Percentiles rank a stretch among this genome's conserved stretches.
These are phyloP conservation scores for Eudyptes chrysolophus DNA, from an alignment of 2,113 vertebrate genomes.

Conservation along the genomic window DNA sequence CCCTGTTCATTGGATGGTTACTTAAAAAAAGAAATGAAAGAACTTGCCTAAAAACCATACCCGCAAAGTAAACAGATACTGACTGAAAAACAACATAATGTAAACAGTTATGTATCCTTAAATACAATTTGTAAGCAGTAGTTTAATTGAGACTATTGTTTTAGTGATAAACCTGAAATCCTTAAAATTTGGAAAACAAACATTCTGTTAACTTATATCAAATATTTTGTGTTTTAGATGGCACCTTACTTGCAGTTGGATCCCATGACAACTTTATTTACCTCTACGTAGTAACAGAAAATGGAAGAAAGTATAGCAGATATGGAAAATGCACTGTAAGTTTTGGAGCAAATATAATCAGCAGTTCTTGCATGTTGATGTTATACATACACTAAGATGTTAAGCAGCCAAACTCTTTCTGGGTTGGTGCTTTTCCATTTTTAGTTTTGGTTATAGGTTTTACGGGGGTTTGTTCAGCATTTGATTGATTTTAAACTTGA, in stretches of 20 bases:
- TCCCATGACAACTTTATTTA: slow-evolving; percentile 99
- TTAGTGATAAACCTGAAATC: background rate
- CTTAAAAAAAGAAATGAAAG: background rate
- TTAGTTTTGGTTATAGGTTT: background rate
- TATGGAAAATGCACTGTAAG: slow-evolving; percentile 95
- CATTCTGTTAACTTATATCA: background rate
- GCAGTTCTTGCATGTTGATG: background rate
- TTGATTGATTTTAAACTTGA: background rate
- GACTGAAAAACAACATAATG: background rate
- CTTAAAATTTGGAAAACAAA: background rate
- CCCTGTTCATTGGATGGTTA: background rate
- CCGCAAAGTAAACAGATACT: background rate
- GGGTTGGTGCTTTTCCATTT: background rate
- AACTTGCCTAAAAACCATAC: background rate
- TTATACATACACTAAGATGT: background rate
- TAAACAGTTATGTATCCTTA: background rate
- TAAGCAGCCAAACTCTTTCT: background rate
- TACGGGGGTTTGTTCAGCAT: background rate
- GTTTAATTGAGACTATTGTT: background rate
- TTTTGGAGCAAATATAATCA: slow-evolving; percentile 14
- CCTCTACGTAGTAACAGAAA: slow-evolving; percentile 92
- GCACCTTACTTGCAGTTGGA: slow-evolving; percentile 91
- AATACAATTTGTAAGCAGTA: background rate
- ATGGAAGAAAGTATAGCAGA: slow-evolving; percentile 94
- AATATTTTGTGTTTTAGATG: slow-evolving; percentile 81